phyloP scores from a whole-genome alignment of 2,888 invertebrate genomes.

The Drosophila buzzatii region DNA sequence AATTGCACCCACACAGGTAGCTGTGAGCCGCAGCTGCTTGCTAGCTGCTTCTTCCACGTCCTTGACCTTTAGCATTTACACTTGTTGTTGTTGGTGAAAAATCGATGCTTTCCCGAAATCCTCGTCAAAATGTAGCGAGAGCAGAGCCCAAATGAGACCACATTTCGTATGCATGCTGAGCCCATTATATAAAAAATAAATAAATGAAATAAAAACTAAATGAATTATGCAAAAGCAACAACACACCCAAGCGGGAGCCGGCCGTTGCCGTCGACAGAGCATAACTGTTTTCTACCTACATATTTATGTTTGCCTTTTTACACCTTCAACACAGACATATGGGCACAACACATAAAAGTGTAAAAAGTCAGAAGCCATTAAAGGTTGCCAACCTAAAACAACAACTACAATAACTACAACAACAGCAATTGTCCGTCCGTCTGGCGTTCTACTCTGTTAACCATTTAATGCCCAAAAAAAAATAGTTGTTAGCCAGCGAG shows the following conservation, averaged over 20 bases:
- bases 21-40: slow-evolving; percentile 32
- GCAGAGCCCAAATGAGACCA: slow-evolving; percentile 30
- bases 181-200: slow-evolving; percentile 43
- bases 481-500: slow-evolving; percentile 41
- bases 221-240: slow-evolving; percentile 66
- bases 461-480: slow-evolving; percentile 65
- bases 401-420: slow-evolving; percentile 30
- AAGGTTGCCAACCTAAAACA: slow-evolving; percentile 58
- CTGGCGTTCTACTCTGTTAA: slow-evolving; percentile 75
- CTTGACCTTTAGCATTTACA: slow-evolving; percentile 74
- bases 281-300: slow-evolving; percentile 76
- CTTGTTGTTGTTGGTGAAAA: slow-evolving; percentile 71
- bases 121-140: not conserved
- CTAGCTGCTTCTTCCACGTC: slow-evolving; percentile 45
- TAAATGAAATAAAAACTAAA: slow-evolving; percentile 35
- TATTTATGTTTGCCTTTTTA: slow-evolving; percentile 68
- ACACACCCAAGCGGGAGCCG: slow-evolving; percentile 25
- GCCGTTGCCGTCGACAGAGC: slow-evolving; percentile 71
- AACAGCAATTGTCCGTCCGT: slow-evolving; percentile 23
- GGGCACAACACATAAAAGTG: slow-evolving; percentile 69
- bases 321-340: slow-evolving; percentile 61
- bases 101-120: slow-evolving; percentile 52
- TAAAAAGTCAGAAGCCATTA: slow-evolving; percentile 76
- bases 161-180: slow-evolving; percentile 64
- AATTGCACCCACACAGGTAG: slow-evolving; percentile 61